Evolutionary conservation across 2,888 invertebrate species (phyloP).

Genomic region (Drosophila infuscata): DNA sequence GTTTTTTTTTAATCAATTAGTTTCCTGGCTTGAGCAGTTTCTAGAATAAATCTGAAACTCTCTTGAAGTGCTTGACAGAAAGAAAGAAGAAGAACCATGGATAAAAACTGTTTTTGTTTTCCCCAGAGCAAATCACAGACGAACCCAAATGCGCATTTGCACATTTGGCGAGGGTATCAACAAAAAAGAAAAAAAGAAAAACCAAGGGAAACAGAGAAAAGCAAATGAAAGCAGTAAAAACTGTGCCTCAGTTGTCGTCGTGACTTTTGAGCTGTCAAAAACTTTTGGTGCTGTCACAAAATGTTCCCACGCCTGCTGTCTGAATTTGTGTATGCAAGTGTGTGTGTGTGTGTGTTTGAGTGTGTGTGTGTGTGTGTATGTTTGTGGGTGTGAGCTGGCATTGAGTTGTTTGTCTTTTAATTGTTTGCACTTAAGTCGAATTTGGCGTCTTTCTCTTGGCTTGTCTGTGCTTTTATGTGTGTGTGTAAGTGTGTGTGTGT

Average conservation of each 20-base stretch:
- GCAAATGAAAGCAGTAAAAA: constrained; percentile 39
- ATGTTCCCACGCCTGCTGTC: constrained; percentile 47
- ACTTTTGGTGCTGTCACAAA: constrained; percentile 65
- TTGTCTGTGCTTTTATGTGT: constrained; percentile 40
- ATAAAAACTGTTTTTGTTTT: not conserved
- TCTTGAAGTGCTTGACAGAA: not conserved
- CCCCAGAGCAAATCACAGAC: not conserved
- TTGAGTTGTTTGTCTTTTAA: constrained; percentile 79
- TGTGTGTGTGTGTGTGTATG: constrained; percentile 10
- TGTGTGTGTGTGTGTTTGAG: constrained; percentile 7
- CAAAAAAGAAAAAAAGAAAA: constrained; percentile 19
- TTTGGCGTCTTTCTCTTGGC: constrained; percentile 54
- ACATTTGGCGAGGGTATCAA: constrained; percentile 31
- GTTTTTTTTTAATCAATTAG: not conserved
- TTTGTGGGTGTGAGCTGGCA: constrained; percentile 38
- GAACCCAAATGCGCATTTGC: constrained; percentile 16
- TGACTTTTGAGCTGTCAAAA: constrained; percentile 75
- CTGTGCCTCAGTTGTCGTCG: constrained; percentile 64
- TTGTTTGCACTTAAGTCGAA: constrained; percentile 79
- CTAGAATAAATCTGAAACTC: not conserved
- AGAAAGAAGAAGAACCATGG: not conserved
- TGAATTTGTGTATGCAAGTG: constrained; percentile 17
- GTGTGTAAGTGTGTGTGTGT: constrained; percentile 21
- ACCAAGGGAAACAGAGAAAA: not conserved
- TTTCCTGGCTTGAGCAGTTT: not conserved